Evolutionary conservation across 2,888 invertebrate species (phyloP).

Genomic region (Oligia latruncula): DNA sequence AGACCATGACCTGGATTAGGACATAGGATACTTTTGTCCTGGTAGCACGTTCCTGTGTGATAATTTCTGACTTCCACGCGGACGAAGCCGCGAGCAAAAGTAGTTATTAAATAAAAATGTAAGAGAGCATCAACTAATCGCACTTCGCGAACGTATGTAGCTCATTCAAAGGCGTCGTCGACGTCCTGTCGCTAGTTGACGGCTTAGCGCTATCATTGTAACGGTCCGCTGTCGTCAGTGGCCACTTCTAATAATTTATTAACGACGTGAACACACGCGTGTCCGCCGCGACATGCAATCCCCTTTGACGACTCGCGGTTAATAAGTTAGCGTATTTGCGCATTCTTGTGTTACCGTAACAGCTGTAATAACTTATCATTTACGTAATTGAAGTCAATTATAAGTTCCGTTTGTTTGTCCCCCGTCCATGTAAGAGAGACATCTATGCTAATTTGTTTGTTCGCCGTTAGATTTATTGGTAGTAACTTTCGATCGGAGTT

Average conservation of each 20-base stretch:
- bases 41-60: neutral
- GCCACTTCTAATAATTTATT: constrained; percentile 49
- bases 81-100: neutral
- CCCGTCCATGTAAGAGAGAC: neutral
- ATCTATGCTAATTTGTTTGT: constrained; percentile 3
- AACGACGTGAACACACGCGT: constrained; percentile 42
- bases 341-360: constrained; percentile 23
- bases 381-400: constrained; percentile 42
- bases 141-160: neutral
- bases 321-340: constrained; percentile 40
- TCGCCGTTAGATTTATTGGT: neutral
- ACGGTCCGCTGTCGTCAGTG: constrained; percentile 50
- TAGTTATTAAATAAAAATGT: neutral
- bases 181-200: constrained; percentile 53
- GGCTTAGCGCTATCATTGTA: constrained; percentile 57
- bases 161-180: constrained; percentile 34
- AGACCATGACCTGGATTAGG: neutral
- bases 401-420: constrained; percentile 29
- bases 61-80: neutral
- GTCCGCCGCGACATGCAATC: constrained; percentile 39
- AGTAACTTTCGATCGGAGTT: neutral
- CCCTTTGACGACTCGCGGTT: constrained; percentile 39
- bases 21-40: neutral
- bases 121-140: neutral
- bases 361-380: constrained; percentile 40